Percentiles rank a stretch among this genome's conserved stretches.
Conservation (phyloP, 2,888 invertebrate genomes). For the Macaria liturata region DNA sequence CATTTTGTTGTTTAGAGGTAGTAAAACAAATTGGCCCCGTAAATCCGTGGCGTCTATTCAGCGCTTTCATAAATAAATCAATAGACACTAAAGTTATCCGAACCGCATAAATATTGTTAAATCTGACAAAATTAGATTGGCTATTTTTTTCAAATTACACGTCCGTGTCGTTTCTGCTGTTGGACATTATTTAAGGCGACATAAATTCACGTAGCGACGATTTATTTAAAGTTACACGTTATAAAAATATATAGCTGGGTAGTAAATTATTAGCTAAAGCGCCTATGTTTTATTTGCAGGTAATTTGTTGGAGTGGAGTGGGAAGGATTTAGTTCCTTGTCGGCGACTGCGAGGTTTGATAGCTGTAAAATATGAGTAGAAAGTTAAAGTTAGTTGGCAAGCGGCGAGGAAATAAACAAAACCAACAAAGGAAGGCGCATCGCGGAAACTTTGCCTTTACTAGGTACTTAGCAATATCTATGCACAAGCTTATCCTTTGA, state of each 20-base stretch:
- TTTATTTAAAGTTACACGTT: constrained; percentile 31
- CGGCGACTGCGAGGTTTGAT: constrained; percentile 39
- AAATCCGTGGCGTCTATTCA: constrained; percentile 6
- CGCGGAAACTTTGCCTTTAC: constrained; percentile 1
- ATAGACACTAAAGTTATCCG: constrained; percentile 4
- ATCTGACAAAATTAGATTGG: constrained; percentile 18
- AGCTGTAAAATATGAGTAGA: constrained; percentile 43
- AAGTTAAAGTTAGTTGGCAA: constrained; percentile 43
- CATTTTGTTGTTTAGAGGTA: constrained; percentile 14
- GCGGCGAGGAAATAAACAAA: constrained; percentile 30
- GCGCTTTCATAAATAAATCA: constrained; percentile 13
- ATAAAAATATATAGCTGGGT: constrained; percentile 25
- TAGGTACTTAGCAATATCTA: background rate
- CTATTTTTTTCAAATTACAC: constrained; percentile 16
- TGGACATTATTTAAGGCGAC: constrained; percentile 30
- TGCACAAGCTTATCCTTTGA: background rate
- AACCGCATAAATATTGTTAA: constrained; percentile 17
- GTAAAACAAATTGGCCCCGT: constrained; percentile 16
- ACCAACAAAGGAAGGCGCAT: background rate
- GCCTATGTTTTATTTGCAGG: constrained; percentile 48
- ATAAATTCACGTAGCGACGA: constrained; percentile 26
- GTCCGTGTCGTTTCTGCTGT: constrained; percentile 23
- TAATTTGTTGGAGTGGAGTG: constrained; percentile 41
- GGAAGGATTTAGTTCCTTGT: constrained; percentile 36
- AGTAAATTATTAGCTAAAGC: constrained; percentile 35